Base-by-base conservation (phyloP, 2,888 invertebrate species). In the Apodemia mormo region DNA sequence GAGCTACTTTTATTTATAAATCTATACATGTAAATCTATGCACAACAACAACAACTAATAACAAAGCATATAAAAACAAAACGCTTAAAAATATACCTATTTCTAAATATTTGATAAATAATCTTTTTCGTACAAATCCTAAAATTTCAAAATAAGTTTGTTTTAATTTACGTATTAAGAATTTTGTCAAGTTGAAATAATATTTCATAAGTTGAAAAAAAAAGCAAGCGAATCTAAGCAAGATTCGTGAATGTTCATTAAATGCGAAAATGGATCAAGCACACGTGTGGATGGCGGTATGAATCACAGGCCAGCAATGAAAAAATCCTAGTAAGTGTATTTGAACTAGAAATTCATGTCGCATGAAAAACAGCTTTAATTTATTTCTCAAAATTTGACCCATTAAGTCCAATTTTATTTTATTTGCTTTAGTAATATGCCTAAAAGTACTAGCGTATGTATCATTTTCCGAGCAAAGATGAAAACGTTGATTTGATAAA, bases 201-300 rank as follows among this genome's bases (percentile, higher is more conserved):
- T 43, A 43, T 49, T 22, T 22, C 22, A 22, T 14, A 49, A 49
- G 4, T 49, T 49, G 49, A 45, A 52, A 52, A 12, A 45, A 54
- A 54, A n/a, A 54, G 1, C 33, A 64, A 64, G 33, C 61, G 14
- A 61, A 29, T 61, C 37, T 33, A 61, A 61, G 14, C 61, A 14
- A 37, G 37, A 61, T 33, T 58, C 45, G 68, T 45, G 66, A 58
- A 54, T 65, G 65, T 78, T 80, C 75, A 79, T 82, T 82, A 83
- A 85, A 85, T 82, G 81, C 82, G 80, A 82, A 80, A 82, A 83
- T 81, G 80, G 80, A 84, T 80, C 79, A 79, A 79, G 77, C 79
- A 79, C 83, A 82, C 77, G 75, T 82, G 83, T 77, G 75, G 73
- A 76, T 82, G 85, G 83, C 83, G 82, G 81, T 76, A 82, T 84